phyloP scores from a whole-genome alignment of 1,140 invertebrate genomes.

The Drosophila virilis region DNA sequence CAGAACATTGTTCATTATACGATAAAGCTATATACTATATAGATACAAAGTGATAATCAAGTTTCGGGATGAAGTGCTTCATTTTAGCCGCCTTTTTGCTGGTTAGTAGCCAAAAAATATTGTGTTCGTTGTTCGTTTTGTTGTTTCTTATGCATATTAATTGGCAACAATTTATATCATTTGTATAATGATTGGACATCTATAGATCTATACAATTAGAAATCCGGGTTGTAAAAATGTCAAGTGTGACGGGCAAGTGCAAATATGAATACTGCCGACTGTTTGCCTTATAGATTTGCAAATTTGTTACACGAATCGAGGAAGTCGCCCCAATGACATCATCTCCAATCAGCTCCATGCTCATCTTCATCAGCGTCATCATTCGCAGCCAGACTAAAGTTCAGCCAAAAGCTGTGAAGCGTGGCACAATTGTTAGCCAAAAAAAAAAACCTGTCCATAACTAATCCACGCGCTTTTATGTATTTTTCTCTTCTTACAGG shows the following conservation, averaged over 20 bases:
- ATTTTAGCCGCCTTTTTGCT: constrained; percentile 75
- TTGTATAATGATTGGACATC: constrained; percentile 27
- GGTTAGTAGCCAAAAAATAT: constrained; percentile 70
- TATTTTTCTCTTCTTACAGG: constrained; percentile 45
- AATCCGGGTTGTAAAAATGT: constrained; percentile 58
- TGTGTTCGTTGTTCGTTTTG: constrained; percentile 29
- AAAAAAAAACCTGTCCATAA: background rate
- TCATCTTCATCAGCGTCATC: background rate
- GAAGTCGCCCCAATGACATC: constrained; percentile 39
- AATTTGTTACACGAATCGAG: constrained; percentile 35
- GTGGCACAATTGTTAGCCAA: constrained; percentile 7
- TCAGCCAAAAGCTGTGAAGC: constrained; percentile 20
- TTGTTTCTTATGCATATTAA: constrained; percentile 36
- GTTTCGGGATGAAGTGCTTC: constrained; percentile 72
- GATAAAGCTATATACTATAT: constrained; percentile 15
- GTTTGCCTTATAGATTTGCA: constrained; percentile 23
- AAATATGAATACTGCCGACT: constrained; percentile 18
- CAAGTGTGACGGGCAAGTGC: constrained; percentile 45
- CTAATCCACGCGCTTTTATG: constrained; percentile 11
- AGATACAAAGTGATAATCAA: constrained; percentile 41
- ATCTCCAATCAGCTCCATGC: constrained; percentile 9
- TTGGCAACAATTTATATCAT: constrained; percentile 14
- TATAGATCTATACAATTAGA: constrained; percentile 29
- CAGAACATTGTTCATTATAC: constrained; percentile 43
- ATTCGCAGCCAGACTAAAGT: background rate